Evolutionary conservation across 1,140 invertebrate species (phyloP), one percentile per base, ranked within the genome.

Genomic region (Neuroterus valhalla): DNA sequence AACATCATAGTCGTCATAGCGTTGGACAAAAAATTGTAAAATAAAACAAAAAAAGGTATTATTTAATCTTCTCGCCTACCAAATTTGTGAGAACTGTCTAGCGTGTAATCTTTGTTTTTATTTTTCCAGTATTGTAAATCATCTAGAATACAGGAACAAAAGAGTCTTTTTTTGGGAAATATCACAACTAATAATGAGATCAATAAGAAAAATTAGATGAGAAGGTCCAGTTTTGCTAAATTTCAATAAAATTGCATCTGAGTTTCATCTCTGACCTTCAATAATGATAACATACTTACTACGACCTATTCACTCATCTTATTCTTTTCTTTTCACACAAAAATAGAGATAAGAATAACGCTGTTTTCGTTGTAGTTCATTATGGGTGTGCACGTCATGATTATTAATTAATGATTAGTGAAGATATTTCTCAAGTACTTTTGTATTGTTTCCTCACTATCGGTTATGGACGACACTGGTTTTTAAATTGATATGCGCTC

Each of bases 311-410:
- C 21, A 50, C 17, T 55, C 3, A 23, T 26, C 21, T 11, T 52
- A 10, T 55, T 55, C 12, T 23, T 62, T 31, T 38, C 6, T 6
- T 62, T n/a, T 23, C 1, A 12, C 21, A 31, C 55, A n/a, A 31
- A 62, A n/a, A 31, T 62, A 26, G 15, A 62, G 55, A 62, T 62
- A 62, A 62, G 26, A 38, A 62, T 62, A 62, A 62, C n/a, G 15
- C 8, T 62, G 14, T 62, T 38, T 31, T 31, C 23, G 19, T 23
- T 21, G 2, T 14, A 23, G 31, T n/a, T 31, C 5, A 12, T 6
- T 31, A 6, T n/a, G 26, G 11, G 2, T 38, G 14, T 8, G 48
- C 48, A 50, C 3, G 10, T 10, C 11, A 50, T 50, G 21, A 31
- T 38, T 15, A 55, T 2, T 23, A 14, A 5, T 14, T 23, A 23